Evolutionary conservation across 2,797 vertebrate genomes (phyloP), one percentile per base, ranked within the genome.

Genomic region (Sebastes nivosus): DNA sequence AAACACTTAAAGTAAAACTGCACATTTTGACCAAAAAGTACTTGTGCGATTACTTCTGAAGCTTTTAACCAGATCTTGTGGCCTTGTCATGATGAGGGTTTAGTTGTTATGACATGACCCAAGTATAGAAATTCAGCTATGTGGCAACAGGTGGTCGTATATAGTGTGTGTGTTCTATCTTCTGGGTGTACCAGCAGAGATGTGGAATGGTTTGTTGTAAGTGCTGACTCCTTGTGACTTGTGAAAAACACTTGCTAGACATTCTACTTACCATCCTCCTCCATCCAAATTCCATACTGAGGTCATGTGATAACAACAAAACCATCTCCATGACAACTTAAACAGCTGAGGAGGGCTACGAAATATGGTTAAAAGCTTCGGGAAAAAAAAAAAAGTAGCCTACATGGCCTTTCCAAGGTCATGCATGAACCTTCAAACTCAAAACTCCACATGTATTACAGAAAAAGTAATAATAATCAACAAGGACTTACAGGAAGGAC

Each of bases 401-500:
- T 57, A 57, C 55, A 57, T 25, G 24, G 55, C 8, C 18, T 34
- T 46, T 61, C 27, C 3, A 20, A 38, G 3, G 20, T 54, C 18
- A 55, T 42, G 66, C 8, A 54, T 36, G 12, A 69, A 69, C 30
- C 27, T 60, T 67, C 2, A 61, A 9, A 18, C n/a, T 75, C 9
- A 52, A 32, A 80, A 72, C 13, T 52, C 13, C 16, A 22, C 11
- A 74, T 27, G 2, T 52, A 46, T 20, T 13, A 61, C 3, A 65
- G 2, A 52, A 64, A 84, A 75, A 25, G 5, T 42, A n/a, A 50
- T 30, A 20, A 63, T 67, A 38, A 46, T n/a, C 14, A 68, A 30
- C 2, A 46, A 13, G 3, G 18, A 0, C 93, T 94, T 87, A 95
- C 95, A 60, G 79, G 70, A 2, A 95, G 42, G 29, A 96, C 2